These are phyloP conservation scores for Dichetophora obliterata DNA, from an alignment of 2,888 invertebrate species.

Conservation along the genomic window DNA sequence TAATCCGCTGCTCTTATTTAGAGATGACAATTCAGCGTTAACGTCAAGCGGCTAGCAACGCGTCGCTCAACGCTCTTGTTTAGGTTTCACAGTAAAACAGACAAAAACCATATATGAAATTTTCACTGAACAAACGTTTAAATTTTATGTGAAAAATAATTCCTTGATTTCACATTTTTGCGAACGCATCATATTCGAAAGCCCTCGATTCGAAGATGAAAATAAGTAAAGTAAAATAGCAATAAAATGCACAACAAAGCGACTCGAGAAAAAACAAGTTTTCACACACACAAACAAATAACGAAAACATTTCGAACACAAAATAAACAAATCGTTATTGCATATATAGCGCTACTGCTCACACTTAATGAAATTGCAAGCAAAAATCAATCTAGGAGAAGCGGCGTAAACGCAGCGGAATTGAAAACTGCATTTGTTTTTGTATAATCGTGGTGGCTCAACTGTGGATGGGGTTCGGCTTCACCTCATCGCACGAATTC, in stretches of 20 bases:
- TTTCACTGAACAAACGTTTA: no score
- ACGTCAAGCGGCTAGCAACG: no score
- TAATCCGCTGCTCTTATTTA: no score
- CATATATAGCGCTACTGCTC: not conserved
- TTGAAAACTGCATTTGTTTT: no score
- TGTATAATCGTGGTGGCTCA: not conserved
- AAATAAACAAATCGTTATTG: constrained; percentile 1
- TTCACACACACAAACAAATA: not conserved
- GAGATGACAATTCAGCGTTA: no score
- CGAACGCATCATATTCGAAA: not conserved
- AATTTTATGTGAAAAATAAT: no score
- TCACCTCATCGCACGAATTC: constrained; percentile 23
- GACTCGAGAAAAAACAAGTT: constrained; percentile 27
- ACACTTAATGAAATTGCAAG: not conserved
- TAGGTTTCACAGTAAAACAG: no score
- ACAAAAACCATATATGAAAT: no score
- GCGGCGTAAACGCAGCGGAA: not conserved
- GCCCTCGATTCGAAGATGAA: not conserved
- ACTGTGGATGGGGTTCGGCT: constrained; percentile 30
- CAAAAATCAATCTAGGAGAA: not conserved
- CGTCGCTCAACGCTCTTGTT: no score
- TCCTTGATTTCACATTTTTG: not conserved
- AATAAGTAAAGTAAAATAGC: not conserved
- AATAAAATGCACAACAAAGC: constrained; percentile 10
- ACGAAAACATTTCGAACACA: not conserved